These are phyloP conservation scores for Sesia apiformis DNA, from an alignment of 2,888 invertebrate genomes.

Conservation along the genomic window DNA sequence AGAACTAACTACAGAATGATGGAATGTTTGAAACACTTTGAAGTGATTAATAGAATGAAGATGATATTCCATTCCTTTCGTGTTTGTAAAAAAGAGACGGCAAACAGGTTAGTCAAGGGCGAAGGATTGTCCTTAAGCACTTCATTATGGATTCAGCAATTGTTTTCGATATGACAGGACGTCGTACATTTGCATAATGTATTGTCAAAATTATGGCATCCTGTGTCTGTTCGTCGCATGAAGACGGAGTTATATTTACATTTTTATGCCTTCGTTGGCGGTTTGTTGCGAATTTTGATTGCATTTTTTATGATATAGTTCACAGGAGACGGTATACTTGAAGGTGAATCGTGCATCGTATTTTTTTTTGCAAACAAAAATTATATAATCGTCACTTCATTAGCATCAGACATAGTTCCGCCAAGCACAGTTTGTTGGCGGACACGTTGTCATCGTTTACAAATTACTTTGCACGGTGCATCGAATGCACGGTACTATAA, in stretches of 20 bases:
- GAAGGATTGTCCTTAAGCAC: background rate
- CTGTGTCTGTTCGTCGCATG: conserved; percentile 8
- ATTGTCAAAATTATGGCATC: conserved; percentile 12
- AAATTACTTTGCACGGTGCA: no score
- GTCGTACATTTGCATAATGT: background rate
- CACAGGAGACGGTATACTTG: no score
- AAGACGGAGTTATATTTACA: background rate
- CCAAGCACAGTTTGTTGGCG: no score
- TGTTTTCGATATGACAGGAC: background rate
- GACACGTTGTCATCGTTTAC: no score
- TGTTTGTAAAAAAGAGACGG: background rate
- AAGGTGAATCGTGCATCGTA: no score
- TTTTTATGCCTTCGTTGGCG: background rate
- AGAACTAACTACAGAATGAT: no score
- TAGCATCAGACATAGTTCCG: no score
- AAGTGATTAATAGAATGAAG: background rate
- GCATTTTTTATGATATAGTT: no score
- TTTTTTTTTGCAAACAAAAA: no score
- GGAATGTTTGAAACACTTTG: background rate
- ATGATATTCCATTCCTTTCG: background rate
- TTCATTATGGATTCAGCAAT: background rate
- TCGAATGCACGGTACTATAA: no score
- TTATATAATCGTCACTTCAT: no score
- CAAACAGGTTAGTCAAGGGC: background rate
- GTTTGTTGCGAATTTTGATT: no score